Base-by-base conservation (phyloP, 2,888 invertebrate genomes). In the Ectemnius cavifrons region DNA sequence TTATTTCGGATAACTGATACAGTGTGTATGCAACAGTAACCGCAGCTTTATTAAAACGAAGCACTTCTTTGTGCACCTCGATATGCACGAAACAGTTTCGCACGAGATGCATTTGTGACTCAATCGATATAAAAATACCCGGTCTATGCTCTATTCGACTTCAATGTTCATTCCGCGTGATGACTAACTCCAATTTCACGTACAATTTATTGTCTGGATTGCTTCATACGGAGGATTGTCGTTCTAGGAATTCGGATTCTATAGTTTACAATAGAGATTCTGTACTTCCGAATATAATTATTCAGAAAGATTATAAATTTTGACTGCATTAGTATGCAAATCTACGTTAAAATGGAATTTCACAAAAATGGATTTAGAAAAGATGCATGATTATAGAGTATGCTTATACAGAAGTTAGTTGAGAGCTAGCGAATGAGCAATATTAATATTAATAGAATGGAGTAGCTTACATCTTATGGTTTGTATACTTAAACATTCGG, bases 101-200 rank as follows among this genome's bases (percentile, higher is more conserved):
- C 75, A 75, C 77, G 60, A 77, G 75, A 75, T 63, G 64, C 64
- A 71, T 71, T 71, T 69, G 77, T 76, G 70, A 77, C 77, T 81
- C 80, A 86, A 87, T 87, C 78, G 80, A 86, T 90, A 90, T 78
- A 90, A 90, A 90, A 90, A 90, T 90, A 90, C 87, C 86, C 85
- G 77, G 78, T 88, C 87, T 89, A 89, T 79, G 72, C 82, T 88
- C 88, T 82, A 83, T 67, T 62, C 70, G 79, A 68, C 28, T 82
- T 82, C 71, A 77, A 75, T 78, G 76, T 70, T 65, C 61, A 52
- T 58, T 61, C 69, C 66, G 63, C 70, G 78, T 73, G 80, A 81
- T 71, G 77, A 65, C 78, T 79, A 71, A 73, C 82, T 83, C 82
- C 66, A 84, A 77, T 84, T 86, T 82, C 80, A 74, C 73, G 69